Conservation (phyloP, 2,113 vertebrate genomes). For the Sminthopsis crassicaudata region DNA sequence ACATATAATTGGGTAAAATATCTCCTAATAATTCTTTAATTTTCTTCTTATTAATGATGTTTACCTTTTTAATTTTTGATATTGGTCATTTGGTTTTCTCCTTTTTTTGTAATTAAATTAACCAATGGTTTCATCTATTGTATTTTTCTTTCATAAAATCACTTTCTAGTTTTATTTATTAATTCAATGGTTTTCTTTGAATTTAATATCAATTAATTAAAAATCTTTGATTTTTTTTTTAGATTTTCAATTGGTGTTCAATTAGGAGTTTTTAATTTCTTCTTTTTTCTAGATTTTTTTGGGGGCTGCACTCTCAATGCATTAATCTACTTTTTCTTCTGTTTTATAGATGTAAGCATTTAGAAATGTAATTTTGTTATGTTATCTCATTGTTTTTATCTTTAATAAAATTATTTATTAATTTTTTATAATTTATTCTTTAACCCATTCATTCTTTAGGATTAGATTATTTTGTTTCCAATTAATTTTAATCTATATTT, state of each 20-base stretch:
- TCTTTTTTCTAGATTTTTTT: neutral
- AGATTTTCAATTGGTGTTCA: neutral
- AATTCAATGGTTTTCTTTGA: neutral
- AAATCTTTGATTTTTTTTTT: neutral
- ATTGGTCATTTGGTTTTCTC: neutral
- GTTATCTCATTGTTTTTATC: neutral
- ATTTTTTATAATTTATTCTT: neutral
- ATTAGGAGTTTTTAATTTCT: neutral
- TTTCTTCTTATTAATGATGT: neutral
- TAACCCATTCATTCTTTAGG: neutral
- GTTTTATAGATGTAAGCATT: too few relatives aligned
- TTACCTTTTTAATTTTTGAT: neutral
- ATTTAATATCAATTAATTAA: neutral
- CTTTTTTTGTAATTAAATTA: too few relatives aligned
- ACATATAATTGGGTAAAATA: neutral
- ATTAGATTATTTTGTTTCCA: neutral
- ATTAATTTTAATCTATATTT: neutral
- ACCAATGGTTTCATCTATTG: too few relatives aligned
- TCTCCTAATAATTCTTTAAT: neutral
- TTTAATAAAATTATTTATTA: neutral
- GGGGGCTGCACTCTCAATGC: neutral
- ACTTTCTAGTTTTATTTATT: neutral
- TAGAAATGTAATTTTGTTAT: too few relatives aligned
- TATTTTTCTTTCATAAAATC: neutral
- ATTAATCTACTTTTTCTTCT: neutral